Base-by-base conservation (phyloP, 2,888 invertebrate species). In the Drosophila villosipedis region DNA sequence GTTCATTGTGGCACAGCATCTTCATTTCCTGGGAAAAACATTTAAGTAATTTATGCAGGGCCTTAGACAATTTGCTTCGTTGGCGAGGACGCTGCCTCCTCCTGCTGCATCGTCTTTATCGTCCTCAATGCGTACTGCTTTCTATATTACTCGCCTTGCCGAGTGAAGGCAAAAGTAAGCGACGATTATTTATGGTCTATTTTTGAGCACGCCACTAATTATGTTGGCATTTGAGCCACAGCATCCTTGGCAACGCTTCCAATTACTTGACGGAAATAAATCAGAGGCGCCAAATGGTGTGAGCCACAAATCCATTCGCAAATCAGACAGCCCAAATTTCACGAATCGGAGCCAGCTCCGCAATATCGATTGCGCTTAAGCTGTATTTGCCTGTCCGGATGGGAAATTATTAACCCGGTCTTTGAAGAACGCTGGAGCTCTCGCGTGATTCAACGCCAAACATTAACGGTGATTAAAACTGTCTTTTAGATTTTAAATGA, bases 41-140 rank as follows among this genome's bases (percentile, higher is more conserved):
- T 90, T 86, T 83, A 88, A 78, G 85, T 86, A 86, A 90, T 86
- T 88, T 86, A 87, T 90, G 89, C 90, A 85, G 70, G 88, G 66
- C 73, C 78, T 73, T 64, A 82, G 82, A 84, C 82, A 82, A 84
- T 84, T 83, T 87, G 85, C 68, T 76, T 81, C 70, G 66, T 54
- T 65, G 55, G 25, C 66, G 47, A 73, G 67, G 35, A 63, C 50
- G 49, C 47, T 62, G 47, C n/a, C 33, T 22, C 19, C 9, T 30
- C 10, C 50, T 50, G n/a, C 19, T 28, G 10, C 52, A 3, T 28
- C 14, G n/a, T 30, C 57, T 41, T 43, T 16, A 28, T 57, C 28
- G 22, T 55, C 19, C 25, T 39, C 14, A 55, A n/a, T 41, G 41
- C 41, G 41, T 31, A 43, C 43, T 39, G 54, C n/a, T 58, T 39